Base-by-base conservation (phyloP, 2,888 invertebrate species). In the Euzophera pinguis region DNA sequence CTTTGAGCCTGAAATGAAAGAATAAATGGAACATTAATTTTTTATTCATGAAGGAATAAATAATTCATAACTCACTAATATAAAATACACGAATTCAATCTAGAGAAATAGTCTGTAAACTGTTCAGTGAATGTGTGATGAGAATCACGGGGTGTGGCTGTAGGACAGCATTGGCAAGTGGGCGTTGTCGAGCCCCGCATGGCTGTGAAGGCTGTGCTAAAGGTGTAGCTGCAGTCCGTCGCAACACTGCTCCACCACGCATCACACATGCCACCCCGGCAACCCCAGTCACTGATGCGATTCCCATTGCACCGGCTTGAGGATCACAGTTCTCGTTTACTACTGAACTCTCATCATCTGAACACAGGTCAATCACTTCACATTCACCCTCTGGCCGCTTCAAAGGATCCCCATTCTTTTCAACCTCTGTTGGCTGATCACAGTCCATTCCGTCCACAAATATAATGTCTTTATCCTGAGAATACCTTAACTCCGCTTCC, bases 281-380 rank as follows among this genome's bases (percentile, higher is more conserved):
- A 22, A 37, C 29, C 86, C 8, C 85, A 81, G 9, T 84, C 82
- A 1, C 85, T 84, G 27, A 75, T 81, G 87, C 79, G 55, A 87
- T 81, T 58, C 86, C 85, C 8, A 86, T 67, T 55, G 86, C 75
- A 6, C 82, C 86, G 10, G 72, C 84, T 17, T 82, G 79, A 8
- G 88, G 90, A 63, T 87, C 90, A 69, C 81, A 84, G 61, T 89
- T 89, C 63, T 89, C 88, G 59, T 88, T 88, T 7, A 73, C 83
- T 69, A 75, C 75, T 39, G 77, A 63, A 62, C 71, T 73, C 56
- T 94, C 94, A 63, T 94, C 94, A 54, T 93, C 94, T 1, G 94
- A 93, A 75, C 94, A 94, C 70, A 94, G 88, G 73, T 94, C 93
- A 63, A 94, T 93, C 72, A 92, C 92, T 69, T 92, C 91, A 81